These are phyloP conservation scores for Chaetodon trifascialis DNA, from an alignment of 2,113 vertebrate genomes.

Conservation along the genomic window DNA sequence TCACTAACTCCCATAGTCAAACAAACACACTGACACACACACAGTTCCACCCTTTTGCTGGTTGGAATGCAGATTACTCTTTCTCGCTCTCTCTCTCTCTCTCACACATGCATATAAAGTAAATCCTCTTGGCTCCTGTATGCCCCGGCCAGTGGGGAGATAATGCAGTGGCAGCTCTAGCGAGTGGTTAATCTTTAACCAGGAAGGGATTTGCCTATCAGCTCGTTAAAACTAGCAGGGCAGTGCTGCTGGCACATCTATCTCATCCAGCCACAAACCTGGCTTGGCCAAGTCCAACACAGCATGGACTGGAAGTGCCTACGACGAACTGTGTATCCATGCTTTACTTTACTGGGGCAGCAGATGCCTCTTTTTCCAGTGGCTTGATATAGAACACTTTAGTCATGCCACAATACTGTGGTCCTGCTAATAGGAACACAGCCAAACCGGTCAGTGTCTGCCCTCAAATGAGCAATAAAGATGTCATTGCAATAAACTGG, in stretches of 20 bases:
- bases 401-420: slow-evolving; percentile 28
- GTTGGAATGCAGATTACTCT: slow-evolving; percentile 73
- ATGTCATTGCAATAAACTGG: slow-evolving; percentile 53
- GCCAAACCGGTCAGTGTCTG: slow-evolving; percentile 48
- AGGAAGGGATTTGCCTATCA: slow-evolving; percentile 87
- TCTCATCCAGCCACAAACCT: slow-evolving; percentile 74
- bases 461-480: slow-evolving; percentile 62
- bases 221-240: slow-evolving; percentile 84
- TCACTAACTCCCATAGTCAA: slow-evolving; percentile 74
- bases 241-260: slow-evolving; percentile 66
- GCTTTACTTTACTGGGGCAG: slow-evolving; percentile 9
- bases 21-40: slow-evolving; percentile 60
- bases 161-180: slow-evolving; percentile 81
- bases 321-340: background rate
- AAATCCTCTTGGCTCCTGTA: slow-evolving; percentile 84
- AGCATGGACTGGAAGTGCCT: slow-evolving; percentile 19
- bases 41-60: slow-evolving; percentile 65
- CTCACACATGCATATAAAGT: slow-evolving; percentile 44
- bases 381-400: slow-evolving; percentile 19
- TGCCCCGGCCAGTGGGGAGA: slow-evolving; percentile 78
- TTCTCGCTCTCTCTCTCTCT: background rate
- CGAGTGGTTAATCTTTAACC: slow-evolving; percentile 85
- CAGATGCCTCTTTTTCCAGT: slow-evolving; percentile 30
- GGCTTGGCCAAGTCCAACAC: slow-evolving; percentile 44
- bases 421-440: slow-evolving; percentile 29